Evolutionary conservation across 2,888 invertebrate genomes (phyloP).

Genomic region (Heliconius cydno): DNA sequence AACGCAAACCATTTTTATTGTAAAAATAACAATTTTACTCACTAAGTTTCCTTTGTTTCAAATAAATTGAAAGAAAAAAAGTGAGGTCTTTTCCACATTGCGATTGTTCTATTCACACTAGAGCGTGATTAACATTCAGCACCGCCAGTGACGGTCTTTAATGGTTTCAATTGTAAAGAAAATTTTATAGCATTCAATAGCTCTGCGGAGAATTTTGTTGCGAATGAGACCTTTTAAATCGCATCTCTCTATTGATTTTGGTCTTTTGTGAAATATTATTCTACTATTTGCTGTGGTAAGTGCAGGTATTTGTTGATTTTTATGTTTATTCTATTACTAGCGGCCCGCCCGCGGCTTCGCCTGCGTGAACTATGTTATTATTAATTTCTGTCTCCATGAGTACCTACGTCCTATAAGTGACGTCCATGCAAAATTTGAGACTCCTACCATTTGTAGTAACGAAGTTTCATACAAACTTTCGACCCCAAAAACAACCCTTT

Average conservation of each 20-base stretch:
- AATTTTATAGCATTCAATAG: slow-evolving; percentile 81
- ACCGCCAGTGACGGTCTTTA: slow-evolving; percentile 71
- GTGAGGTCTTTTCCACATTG: slow-evolving; percentile 66
- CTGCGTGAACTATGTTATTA: too few species aligned
- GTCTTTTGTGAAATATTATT: slow-evolving; percentile 24
- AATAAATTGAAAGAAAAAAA: slow-evolving; percentile 59
- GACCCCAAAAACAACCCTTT: too few species aligned
- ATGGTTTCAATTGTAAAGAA: slow-evolving; percentile 82
- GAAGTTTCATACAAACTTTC: too few species aligned
- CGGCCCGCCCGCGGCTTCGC: too few species aligned
- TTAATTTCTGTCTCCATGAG: too few species aligned
- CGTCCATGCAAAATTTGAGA: too few species aligned
- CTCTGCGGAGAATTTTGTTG: slow-evolving; percentile 64
- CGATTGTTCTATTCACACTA: slow-evolving; percentile 79
- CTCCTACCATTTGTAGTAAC: too few species aligned
- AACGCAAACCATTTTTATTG: neutral
- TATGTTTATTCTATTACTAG: too few species aligned
- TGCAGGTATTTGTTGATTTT: neutral
- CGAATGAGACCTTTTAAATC: slow-evolving; percentile 62
- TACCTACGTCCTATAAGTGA: too few species aligned
- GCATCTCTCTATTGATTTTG: slow-evolving; percentile 64
- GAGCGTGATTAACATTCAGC: slow-evolving; percentile 77
- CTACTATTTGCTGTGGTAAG: slow-evolving; percentile 2
- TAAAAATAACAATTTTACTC: slow-evolving; percentile 38
- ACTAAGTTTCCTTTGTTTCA: slow-evolving; percentile 57